Conservation (phyloP, 1,140 invertebrate species). For the Camponotus pennsylvanicus region DNA sequence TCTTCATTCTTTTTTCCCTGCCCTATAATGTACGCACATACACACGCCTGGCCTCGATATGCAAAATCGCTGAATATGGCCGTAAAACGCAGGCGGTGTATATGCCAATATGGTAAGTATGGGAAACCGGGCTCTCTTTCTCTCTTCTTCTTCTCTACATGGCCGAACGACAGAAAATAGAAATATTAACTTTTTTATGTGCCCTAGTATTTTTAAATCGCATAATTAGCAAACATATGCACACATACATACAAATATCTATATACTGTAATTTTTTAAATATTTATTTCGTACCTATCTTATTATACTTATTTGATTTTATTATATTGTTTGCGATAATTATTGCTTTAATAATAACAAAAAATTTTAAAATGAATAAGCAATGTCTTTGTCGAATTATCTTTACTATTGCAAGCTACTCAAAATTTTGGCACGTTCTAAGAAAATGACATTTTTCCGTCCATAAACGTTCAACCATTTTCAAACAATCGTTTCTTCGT, state of each 20-base stretch:
- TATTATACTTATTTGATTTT: neutral
- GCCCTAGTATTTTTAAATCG: slow-evolving; percentile 10
- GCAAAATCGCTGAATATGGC: slow-evolving; percentile 85
- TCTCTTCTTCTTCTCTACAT: slow-evolving; percentile 44
- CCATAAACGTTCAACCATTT: slow-evolving; percentile 29
- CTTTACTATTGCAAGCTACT: neutral
- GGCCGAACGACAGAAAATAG: slow-evolving; percentile 65
- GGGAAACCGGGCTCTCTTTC: slow-evolving; percentile 70
- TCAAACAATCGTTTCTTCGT: slow-evolving; percentile 32
- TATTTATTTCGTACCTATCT: neutral
- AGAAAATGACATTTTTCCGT: slow-evolving; percentile 46
- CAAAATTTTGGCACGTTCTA: neutral
- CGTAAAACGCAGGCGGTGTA: slow-evolving; percentile 85
- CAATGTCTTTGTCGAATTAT: neutral
- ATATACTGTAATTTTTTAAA: neutral
- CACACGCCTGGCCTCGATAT: slow-evolving; percentile 76
- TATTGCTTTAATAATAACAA: neutral
- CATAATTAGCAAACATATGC: neutral
- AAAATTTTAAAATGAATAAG: neutral
- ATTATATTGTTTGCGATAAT: neutral
- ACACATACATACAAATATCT: neutral
- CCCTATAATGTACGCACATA: slow-evolving; percentile 65
- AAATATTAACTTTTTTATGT: slow-evolving; percentile 76
- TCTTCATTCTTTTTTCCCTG: slow-evolving; percentile 30
- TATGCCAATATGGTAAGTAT: slow-evolving; percentile 82